Conservation (phyloP, 2,797 vertebrate species). For the Forpus xanthops region DNA sequence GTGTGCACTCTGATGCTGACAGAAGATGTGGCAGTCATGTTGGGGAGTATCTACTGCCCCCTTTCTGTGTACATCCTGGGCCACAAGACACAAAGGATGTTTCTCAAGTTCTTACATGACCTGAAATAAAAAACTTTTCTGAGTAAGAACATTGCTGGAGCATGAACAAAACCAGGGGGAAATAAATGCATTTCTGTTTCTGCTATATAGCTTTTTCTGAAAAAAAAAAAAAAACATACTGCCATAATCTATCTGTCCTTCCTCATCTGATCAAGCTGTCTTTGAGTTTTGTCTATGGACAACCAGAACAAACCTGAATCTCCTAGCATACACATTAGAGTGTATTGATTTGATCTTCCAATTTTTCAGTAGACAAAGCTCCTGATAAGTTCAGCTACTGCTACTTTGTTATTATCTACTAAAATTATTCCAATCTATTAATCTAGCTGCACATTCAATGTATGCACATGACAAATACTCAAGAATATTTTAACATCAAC, state of each 20-base stretch:
- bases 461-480: neutral
- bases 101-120: neutral
- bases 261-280: neutral
- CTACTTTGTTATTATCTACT: neutral
- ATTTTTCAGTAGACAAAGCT: neutral
- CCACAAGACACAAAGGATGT: neutral
- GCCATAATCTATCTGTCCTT: neutral
- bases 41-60: rapidly evolving
- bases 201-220: neutral
- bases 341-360: neutral
- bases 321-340: neutral
- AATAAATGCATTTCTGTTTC: neutral
- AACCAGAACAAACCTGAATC: neutral
- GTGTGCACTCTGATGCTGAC: rapidly evolving
- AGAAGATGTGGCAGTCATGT: rapidly evolving
- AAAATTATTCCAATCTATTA: neutral
- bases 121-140: neutral
- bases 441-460: neutral
- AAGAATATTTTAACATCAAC: neutral
- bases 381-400: neutral
- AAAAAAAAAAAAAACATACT: neutral
- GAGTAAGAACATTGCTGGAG: rapidly evolving
- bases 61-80: neutral
- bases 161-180: neutral
- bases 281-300: neutral